Evolutionary conservation across 2,797 vertebrate genomes (phyloP).

Genomic region (Sebastes baramenuke): DNA sequence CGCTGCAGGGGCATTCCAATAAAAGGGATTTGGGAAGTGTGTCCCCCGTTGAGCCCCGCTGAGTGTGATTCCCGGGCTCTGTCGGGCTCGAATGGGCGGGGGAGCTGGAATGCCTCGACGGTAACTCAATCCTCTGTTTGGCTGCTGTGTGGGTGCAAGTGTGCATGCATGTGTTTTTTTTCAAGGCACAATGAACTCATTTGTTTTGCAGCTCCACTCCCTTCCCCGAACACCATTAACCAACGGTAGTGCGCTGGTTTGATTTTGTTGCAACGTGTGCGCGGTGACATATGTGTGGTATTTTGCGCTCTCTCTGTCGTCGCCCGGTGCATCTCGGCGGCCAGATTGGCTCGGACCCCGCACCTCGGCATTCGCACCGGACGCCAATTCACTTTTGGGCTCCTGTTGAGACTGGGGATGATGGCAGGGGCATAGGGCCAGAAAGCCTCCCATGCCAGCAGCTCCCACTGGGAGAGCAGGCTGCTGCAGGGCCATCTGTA

Average conservation of each 20-base stretch:
- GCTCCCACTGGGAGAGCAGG: conserved; percentile 67
- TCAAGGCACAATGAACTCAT: conserved; percentile 67
- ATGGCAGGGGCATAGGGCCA: conserved; percentile 60
- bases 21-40: conserved; percentile 37
- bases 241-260: conserved; percentile 29
- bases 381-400: conserved; percentile 66
- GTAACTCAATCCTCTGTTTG: conserved; percentile 71
- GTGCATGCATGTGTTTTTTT: conserved; percentile 67
- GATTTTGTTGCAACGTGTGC: conserved; percentile 34
- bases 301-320: conserved; percentile 50
- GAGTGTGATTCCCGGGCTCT: conserved; percentile 39
- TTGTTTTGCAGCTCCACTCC: conserved; percentile 63
- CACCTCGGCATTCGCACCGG: conserved; percentile 51
- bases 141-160: conserved; percentile 71
- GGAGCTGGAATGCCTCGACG: conserved; percentile 59
- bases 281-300: conserved; percentile 61
- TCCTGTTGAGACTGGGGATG: conserved; percentile 63
- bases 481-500: conserved; percentile 76
- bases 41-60: not conserved
- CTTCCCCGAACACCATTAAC: conserved; percentile 36
- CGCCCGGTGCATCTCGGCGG: conserved; percentile 40
- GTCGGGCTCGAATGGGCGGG: conserved; percentile 50
- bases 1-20: conserved; percentile 54
- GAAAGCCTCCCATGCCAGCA: conserved; percentile 63
- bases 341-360: conserved; percentile 53